Percentiles rank a stretch among this genome's conserved stretches.
Evolutionary conservation across 2,888 invertebrate genomes (phyloP).

Genomic region (Octodonta nipae): DNA sequence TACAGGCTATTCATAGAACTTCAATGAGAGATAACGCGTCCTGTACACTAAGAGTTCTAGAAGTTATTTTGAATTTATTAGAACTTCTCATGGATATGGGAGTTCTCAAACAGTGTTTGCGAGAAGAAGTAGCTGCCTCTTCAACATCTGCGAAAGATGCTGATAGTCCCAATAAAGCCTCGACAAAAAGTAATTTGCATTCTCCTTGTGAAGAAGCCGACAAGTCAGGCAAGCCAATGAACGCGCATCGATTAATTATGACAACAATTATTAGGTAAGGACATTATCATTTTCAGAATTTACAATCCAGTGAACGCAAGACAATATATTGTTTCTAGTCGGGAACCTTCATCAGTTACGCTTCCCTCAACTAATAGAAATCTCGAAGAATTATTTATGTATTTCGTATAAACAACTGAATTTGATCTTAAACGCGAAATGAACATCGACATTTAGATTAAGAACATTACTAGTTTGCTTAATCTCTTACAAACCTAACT

Average conservation of each 20-base stretch:
- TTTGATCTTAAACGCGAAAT: too few relatives aligned
- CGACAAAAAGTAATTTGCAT: slow-evolving; percentile 18
- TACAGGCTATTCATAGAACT: slow-evolving; percentile 71
- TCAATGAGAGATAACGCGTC: slow-evolving; percentile 71
- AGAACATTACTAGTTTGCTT: too few relatives aligned
- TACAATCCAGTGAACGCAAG: too few relatives aligned
- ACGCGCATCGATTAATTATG: slow-evolving; percentile 61
- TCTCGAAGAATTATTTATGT: too few relatives aligned
- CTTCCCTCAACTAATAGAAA: too few relatives aligned
- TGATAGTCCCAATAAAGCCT: slow-evolving; percentile 21
- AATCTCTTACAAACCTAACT: too few relatives aligned
- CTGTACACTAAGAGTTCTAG: slow-evolving; percentile 79
- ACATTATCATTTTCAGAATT: too few relatives aligned
- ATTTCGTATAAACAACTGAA: too few relatives aligned
- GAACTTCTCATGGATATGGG: slow-evolving; percentile 86
- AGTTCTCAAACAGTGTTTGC: slow-evolving; percentile 49
- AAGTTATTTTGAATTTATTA: slow-evolving; percentile 81
- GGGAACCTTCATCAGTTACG: too few relatives aligned
- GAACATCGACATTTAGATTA: too few relatives aligned
- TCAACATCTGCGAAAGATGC: slow-evolving; percentile 17
- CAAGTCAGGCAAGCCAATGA: slow-evolving; percentile 39
- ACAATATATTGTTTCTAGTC: too few relatives aligned
- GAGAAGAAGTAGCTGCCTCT: slow-evolving; percentile 37
- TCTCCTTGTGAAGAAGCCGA: slow-evolving; percentile 33
- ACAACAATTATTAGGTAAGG: slow-evolving; percentile 49